Evolutionary conservation across 2,113 vertebrate species (phyloP), one percentile per base, ranked within the genome.

Genomic region (Isurus oxyrinchus): DNA sequence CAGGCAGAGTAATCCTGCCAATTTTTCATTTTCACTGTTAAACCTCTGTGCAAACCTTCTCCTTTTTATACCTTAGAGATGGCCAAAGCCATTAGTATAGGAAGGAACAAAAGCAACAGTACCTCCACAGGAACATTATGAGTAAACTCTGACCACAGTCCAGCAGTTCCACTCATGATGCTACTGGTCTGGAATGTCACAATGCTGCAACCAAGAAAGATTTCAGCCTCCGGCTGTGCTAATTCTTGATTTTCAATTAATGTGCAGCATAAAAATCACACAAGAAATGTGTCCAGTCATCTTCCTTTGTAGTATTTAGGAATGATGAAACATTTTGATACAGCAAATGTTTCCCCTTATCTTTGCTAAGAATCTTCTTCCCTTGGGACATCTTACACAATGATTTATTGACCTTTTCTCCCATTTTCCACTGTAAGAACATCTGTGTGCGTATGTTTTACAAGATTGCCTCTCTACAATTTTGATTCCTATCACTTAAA

Each of bases 1-100:
- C 57, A 63, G 61, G 90, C 59, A 94, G 35, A 40, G 57, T 8
- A 23, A 94, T 94, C n/a, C 59, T 94, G 57, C 59, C 90, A 94
- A 94, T 63, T 94, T 94, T 94, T 63, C 35, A 63, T 94, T 94
- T 91, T 94, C 59, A 94, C 7, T 40, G 90, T 66, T 94, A 23
- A 66, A 66, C 66, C 35, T 94, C 59, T 7, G 35, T 63, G 57
- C 90, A 63, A 21, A 93, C 19, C 5, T 21, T 93, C 57, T 61
- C 27, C 59, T 61, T 93, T 40, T 93, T n/a, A 93, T 93, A 61
- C 57, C 90, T 40, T 66, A 61, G 88, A 61, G 88, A 61, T 59
- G 88, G 27, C 31, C 14, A 59, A 16, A 94, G 16, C 19, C 63
- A 16, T 94, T 94, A 94, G 90, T 40, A 61, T 40, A 63, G n/a